Evolutionary conservation across 1,140 invertebrate genomes (phyloP), one percentile per base, ranked within the genome.

Genomic region (Onthophagus taurus): DNA sequence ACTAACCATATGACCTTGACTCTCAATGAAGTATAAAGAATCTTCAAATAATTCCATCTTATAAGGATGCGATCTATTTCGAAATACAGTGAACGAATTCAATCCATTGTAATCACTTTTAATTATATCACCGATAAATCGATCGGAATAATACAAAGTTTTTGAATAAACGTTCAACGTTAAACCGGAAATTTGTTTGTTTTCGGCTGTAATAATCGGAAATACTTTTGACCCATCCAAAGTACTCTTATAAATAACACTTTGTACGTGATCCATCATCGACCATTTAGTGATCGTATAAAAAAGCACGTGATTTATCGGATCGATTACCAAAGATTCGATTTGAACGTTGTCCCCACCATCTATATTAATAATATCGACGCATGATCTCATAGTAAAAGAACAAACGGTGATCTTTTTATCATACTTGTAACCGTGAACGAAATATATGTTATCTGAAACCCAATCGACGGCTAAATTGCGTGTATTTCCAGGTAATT

Each of bases 401-500:
- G 72, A 69, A 47, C 81, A 82, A 1, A 75, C 72, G 36, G 70
- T 57, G 2, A 78, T 66, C 9, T 52, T 59, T 23, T 61, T 65
- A 2, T 53, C 56, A 0, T 37, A 23, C 2, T 55, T 52, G 3
- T 70, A 67, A 43, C 72, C 76, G 55, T 84, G 78, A 41, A 78
- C 75, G 58, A 80, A 85, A 55, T 89, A 89, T 1, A 88, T 66
- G 52, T 89, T 89, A 11, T 77, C 69, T 0, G 78, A 82, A 9
- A 82, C 66, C 85, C 85, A 89, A 57, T 90, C 85, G 4, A 87
- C 71, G 0, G 81, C 73, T 13, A 90, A 54, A 48, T 80, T 73
- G 47, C 73, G 74, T 0, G 87, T 86, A 24, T 51, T 38, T 0
- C 59, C 51, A 4, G 57, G 43, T 4, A 61, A 36, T 4, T 41